A percentile compares a stretch with the other conserved stretches of the same genome.
These are phyloP conservation scores for Scaptomyza parva DNA, from an alignment of 2,888 invertebrate genomes.

Conservation along the genomic window DNA sequence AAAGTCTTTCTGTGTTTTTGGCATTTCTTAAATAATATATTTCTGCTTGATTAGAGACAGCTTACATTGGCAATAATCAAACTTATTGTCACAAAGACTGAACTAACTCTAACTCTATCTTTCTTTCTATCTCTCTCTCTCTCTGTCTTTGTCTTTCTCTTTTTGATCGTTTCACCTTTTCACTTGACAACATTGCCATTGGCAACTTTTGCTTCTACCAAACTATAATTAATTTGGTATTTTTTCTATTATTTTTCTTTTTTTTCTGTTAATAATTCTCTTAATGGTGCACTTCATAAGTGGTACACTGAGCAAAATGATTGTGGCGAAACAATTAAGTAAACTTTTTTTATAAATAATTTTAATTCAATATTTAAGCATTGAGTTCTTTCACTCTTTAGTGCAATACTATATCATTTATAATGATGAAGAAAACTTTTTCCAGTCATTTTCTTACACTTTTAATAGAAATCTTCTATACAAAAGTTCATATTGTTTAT, in stretches of 20 bases:
- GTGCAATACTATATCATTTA: too few species aligned
- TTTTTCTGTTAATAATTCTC: not conserved
- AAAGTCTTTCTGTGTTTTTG: not conserved
- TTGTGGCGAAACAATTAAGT: too few species aligned
- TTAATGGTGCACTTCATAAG: not conserved
- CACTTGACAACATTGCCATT: not conserved
- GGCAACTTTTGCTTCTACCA: not conserved
- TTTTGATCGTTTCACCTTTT: not conserved
- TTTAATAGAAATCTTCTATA: too few species aligned
- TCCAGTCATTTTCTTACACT: too few species aligned
- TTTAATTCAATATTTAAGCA: too few species aligned
- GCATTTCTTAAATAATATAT: slow-evolving; percentile 45
- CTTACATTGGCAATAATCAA: not conserved
- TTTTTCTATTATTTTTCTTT: not conserved
- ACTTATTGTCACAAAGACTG: not conserved
- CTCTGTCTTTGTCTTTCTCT: not conserved
- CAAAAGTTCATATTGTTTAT: not conserved
- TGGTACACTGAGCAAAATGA: not conserved
- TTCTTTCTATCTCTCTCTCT: not conserved
- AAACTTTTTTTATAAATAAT: too few species aligned
- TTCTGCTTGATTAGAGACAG: slow-evolving; percentile 51
- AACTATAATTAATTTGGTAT: not conserved
- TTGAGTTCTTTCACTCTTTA: too few species aligned
- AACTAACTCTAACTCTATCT: not conserved
- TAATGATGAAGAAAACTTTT: too few species aligned